Percentiles rank a stretch among this genome's conserved stretches.
These are phyloP conservation scores for Urocolius indicus DNA, from an alignment of 2,113 vertebrate species.

Conservation along the genomic window DNA sequence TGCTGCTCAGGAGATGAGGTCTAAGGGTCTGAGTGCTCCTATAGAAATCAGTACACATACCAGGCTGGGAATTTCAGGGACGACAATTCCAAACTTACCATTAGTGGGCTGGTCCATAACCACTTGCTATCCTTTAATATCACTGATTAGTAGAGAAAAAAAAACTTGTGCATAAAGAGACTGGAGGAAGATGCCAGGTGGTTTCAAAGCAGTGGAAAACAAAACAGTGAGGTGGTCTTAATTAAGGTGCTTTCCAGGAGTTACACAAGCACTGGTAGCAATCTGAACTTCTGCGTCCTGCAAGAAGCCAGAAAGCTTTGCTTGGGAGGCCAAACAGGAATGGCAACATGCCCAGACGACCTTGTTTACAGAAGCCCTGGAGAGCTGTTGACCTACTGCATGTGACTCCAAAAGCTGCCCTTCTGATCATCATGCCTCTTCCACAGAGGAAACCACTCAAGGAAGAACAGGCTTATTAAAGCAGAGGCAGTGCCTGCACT, in stretches of 20 bases:
- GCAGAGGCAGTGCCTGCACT: neutral
- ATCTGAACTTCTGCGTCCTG: neutral
- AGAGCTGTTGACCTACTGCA: neutral
- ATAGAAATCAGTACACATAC: neutral
- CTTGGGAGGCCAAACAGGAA: neutral
- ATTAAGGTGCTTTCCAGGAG: neutral
- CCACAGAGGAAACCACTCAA: accelerated
- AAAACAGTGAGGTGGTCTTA: neutral
- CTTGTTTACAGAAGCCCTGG: neutral
- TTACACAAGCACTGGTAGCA: neutral
- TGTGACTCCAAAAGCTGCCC: neutral
- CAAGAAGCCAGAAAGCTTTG: neutral
- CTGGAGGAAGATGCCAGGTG: neutral
- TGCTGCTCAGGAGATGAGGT: neutral
- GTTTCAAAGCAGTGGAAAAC: neutral
- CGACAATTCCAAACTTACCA: neutral
- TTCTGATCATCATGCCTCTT: neutral
- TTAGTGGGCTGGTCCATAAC: neutral
- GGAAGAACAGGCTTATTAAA: neutral
- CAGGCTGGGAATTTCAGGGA: neutral
- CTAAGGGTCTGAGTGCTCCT: neutral
- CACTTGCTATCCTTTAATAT: neutral
- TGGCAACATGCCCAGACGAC: neutral
- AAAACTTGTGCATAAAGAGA: neutral
- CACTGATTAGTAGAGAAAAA: neutral